Base-by-base conservation (phyloP, 1,140 invertebrate species). In the Venustaconcha ellipsiformis region DNA sequence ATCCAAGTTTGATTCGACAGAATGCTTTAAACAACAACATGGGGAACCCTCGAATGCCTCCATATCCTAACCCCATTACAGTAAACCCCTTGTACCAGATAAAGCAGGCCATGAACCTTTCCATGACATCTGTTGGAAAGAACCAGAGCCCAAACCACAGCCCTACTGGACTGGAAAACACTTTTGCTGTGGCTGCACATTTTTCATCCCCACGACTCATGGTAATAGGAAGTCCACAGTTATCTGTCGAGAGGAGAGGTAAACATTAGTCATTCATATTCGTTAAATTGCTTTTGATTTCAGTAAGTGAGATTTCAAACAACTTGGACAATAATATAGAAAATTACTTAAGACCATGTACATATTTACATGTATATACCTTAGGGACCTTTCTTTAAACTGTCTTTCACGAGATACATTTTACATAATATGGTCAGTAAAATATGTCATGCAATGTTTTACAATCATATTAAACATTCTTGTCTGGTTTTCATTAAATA, bases 81-180 rank as follows among this genome's bases (percentile, higher is more conserved):
- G 88, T 96, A 1, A 91, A 93, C 78, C 95, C 97, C 14, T 87
- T 98, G 62, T 95, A 95, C 26, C 96, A 98, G 89, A 92, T 98
- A 74, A 92, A 96, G 58, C 96, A 96, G 79, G 94, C 94, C 17
- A 77, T 88, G 30, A 77, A 77, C 60, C 69, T 77, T 4, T 65
- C 70, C 0, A 67, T 85, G 18, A 86, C 87, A 72, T 80, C 87
- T 48, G 86, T 70, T 14, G 73, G 64, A 55, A 80, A 82, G 68
- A 81, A 80, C 14, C 74, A 82, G 63, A 84, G 83, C 67, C 84
- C 96, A 95, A 83, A 94, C 93, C 74, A 82, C 76, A 86, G 71
- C 72, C 17, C 80, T 68, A 57, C 70, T 57, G 77, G 78, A 2
- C 67, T 74, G 30, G 84, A 86, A 68, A 48, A 83, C 73, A 72